Conservation (phyloP, 2,113 vertebrate genomes). For the Megatriorchis doriae region DNA sequence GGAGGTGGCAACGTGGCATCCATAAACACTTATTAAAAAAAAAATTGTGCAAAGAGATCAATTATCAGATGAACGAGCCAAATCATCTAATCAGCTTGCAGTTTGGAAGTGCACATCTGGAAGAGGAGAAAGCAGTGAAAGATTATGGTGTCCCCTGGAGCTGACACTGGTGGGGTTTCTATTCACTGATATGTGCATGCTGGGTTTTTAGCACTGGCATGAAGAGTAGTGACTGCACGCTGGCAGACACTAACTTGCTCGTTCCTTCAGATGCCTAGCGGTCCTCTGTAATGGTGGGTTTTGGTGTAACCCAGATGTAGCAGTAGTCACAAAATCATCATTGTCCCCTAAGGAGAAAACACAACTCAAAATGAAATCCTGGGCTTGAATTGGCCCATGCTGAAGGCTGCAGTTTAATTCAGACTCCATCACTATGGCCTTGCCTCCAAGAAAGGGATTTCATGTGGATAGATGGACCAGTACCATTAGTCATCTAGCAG, state of each 20-base stretch:
- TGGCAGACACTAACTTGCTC: not conserved
- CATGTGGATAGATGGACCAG: fast-evolving
- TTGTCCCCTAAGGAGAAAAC: not conserved
- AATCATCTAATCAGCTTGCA: not conserved
- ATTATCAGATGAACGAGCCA: not conserved
- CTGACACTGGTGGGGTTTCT: not conserved
- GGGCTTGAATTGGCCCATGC: not conserved
- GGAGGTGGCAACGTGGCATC: not conserved
- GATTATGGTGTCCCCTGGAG: not conserved
- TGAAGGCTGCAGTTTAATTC: not conserved
- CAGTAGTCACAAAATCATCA: not conserved
- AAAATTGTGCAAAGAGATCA: not conserved
- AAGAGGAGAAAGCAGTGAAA: not conserved
- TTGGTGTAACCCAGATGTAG: not conserved
- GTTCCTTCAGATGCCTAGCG: not conserved
- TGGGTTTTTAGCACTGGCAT: not conserved
- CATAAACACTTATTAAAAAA: not conserved
- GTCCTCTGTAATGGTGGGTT: not conserved
- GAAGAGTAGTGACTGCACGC: not conserved
- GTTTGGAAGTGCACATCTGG: not conserved
- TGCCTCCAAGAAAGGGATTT: not conserved
- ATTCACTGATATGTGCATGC: fast-evolving
- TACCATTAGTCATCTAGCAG: not conserved
- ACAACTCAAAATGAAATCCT: not conserved
- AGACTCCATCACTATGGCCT: not conserved